Base-by-base conservation (phyloP, 2,113 vertebrate species). In the Fukomys damarensis region DNA sequence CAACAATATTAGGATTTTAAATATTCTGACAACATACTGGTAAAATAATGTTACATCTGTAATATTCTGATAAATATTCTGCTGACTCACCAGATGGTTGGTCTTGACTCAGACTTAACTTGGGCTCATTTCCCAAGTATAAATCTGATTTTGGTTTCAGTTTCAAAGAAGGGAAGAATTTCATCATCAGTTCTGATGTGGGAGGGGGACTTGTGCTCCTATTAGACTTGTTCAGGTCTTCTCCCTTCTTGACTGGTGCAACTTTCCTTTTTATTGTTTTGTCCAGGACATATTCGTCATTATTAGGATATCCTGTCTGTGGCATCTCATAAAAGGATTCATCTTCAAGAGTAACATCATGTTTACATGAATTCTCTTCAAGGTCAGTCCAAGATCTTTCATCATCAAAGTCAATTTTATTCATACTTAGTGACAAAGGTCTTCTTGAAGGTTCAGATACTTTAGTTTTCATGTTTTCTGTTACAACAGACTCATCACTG, bases 311-410 rank as follows among this genome's bases (percentile, higher is more conserved):
- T 35, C 95, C 92, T 11, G 12, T 84, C 93, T 97, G 96, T 8
- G 91, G 79, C 93, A 93, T 93, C 43, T 66, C 87, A 91, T 95
- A 86, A 89, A 61, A 59, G 41, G 77, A 54, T 13, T 96, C 95
- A 61, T 97, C 94, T 91, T 95, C 91, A 96, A 96, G 96, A 77
- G 97, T 89, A 89, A 24, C 66, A 79, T 96, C 96, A 91, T 95
- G 77, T 26, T 92, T 96, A 94, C 95, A 88, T 12, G 92, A 98
- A 91, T 98, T 97, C 89, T 99, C 99, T 61, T 99, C 99, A 46
- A 98, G 96, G 93, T 99, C 99, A 16, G 99, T 99, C 99, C 99
- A 99, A 0, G 99, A 99, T 98, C 99, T 99, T 81, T 99, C 99
- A 89, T 99, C 99, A 56, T 99, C 99, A 97, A 99, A 99, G 83